Evolutionary conservation across 2,888 invertebrate genomes (phyloP), one percentile per base, ranked within the genome.

Genomic region (Caenorhabditis sp.): DNA sequence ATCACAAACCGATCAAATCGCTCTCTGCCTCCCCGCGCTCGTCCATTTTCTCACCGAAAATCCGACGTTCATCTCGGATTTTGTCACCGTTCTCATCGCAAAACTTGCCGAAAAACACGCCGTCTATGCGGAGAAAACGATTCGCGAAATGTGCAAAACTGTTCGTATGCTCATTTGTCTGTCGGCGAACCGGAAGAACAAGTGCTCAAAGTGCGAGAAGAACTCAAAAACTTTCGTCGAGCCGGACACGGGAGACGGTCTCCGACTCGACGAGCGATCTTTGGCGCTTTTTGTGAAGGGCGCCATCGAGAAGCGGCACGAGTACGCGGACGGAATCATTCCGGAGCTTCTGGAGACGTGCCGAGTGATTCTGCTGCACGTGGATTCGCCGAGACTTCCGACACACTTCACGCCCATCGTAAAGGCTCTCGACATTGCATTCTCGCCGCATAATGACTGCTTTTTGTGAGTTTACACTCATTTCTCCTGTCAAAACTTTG

Each of bases 1-100:
- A 20, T 32, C 41, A 11, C 35, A 27, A 6, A 26, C 48, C 0
- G 37, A 58, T 7, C 37, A 41, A 5, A 65, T 72, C 6, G n/a
- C 37, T 8, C 39, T 43, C n/a, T 59, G 63, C 22, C 50, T 72
- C 2, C 55, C 63, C n/a, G 20, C 63, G 8, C 41, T 72, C 13
- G 3, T 27, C 2, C 17, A 41, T 2, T 72, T 63, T 20, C 8
- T 50, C 5, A 9, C 43, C 2, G 68, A 68, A 20, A 43, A 58
- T 22, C 50, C 15, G 1, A 30, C 41, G 17, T 59, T 26, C 15
- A 35, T 52, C 32, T 24, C 9, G 0, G 68, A 68, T 2, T 68
- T 59, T n/a, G 15, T 68, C n/a, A 24, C 22, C 15, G 1, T 56
- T 11, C 41, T 68, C 6, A 9, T 68, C 1, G 17, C 3, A 4